These are phyloP conservation scores for Phrynocephalus forsythii DNA, from an alignment of 2,797 vertebrate species.

Conservation along the genomic window DNA sequence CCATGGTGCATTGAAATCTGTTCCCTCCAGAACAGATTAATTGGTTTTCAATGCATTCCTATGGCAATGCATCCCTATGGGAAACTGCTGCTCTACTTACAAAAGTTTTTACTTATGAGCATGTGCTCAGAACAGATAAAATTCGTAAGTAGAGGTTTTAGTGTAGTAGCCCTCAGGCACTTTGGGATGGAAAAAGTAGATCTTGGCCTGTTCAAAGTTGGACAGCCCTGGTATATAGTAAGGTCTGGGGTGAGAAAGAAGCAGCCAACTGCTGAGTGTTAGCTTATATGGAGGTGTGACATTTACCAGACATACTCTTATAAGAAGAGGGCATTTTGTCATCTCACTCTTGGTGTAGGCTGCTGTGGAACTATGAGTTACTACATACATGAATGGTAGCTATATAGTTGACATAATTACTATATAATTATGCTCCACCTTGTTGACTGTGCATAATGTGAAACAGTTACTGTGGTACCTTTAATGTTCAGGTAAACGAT, in stretches of 20 bases:
- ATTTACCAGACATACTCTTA: conserved; percentile 29
- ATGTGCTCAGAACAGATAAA: too few relatives aligned
- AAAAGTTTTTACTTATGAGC: too few relatives aligned
- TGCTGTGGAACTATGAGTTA: conserved; percentile 11
- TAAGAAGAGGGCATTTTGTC: conserved; percentile 48
- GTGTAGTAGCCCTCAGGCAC: too few relatives aligned
- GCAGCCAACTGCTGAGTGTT: conserved; percentile 24
- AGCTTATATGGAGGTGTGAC: conserved; percentile 41
- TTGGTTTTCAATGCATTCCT: too few relatives aligned
- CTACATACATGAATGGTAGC: conserved; percentile 15
- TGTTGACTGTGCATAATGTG: background rate
- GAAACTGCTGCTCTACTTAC: too few relatives aligned
- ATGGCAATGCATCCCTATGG: too few relatives aligned
- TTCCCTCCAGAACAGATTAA: too few relatives aligned
- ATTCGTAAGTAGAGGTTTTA: too few relatives aligned
- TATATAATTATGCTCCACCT: conserved; percentile 8
- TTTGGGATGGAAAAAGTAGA: too few relatives aligned
- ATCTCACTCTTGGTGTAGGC: conserved; percentile 11
- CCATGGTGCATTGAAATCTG: too few relatives aligned
- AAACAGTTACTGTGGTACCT: conserved; percentile 20
- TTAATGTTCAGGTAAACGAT: background rate
- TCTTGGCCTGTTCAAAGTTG: too few relatives aligned
- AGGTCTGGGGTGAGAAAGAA: background rate
- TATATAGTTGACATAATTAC: conserved; percentile 20
- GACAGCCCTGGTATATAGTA: too few relatives aligned